Base-by-base conservation (phyloP, 2,888 invertebrate genomes). In the Teinopalpus imperialis region DNA sequence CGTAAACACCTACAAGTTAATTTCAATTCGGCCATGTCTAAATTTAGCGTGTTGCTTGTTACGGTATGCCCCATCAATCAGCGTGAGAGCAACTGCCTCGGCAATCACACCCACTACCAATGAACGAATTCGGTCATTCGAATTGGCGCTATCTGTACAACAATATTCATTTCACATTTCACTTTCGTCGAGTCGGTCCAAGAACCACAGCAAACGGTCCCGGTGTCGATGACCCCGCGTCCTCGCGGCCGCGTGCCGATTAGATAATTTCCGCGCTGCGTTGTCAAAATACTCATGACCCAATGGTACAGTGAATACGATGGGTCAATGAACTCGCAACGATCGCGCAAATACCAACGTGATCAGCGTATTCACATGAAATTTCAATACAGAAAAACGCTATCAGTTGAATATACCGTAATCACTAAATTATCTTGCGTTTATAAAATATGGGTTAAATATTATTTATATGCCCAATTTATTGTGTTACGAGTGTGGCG, bases 271-370 rank as follows among this genome's bases (percentile, higher is more conserved):
- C 83, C 81, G 81, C 81, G 77, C 75, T 76, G 79, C 81, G 80
- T 82, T 87, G 87, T 86, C 86, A 86, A 86, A 87, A 85, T 86
- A 86, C 82, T 83, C 82, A 75, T 87, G 86, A 86, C 87, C 87
- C 74, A 87, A 79, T 87, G 87, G 77, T 85, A 86, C 83, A 87
- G 75, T 87, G 86, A 86, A 75, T 79, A 71, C 69, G 66, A 54
- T 68, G 59, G 81, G 76, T 72, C 81, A 64, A 63, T 66, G 81
- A 86, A 75, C 86, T 54, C 70, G 47, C 61, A 57, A 47, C 65
- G 61, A 66, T 63, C 73, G 74, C 67, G 68, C 74, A 66, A 70
- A 71, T 59, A 61, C 55, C 54, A 69, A 73, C 72, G 71, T 69
- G 77, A 68, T 72, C 59, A 51, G 64, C 57, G 48, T 61, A 52